Percentiles rank a stretch among this genome's conserved stretches.
Conservation (phyloP, 2,113 vertebrate genomes). For the Atherinomorus stipes region DNA sequence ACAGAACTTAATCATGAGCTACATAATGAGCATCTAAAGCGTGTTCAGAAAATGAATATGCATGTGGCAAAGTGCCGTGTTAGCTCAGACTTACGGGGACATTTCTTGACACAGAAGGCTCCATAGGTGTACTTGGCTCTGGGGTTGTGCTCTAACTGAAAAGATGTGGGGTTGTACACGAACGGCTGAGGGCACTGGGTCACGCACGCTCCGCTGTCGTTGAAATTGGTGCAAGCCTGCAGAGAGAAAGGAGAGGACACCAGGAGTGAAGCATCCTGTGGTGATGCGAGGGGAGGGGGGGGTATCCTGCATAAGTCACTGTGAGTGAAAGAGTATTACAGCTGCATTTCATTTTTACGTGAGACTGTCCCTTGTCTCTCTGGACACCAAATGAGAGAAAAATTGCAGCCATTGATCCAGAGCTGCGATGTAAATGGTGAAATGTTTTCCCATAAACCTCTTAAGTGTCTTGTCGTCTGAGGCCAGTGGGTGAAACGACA, state of each 20-base stretch:
- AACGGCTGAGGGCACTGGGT: slow-evolving; percentile 97
- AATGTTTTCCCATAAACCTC: slow-evolving; percentile 78
- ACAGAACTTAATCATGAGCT: slow-evolving; percentile 29
- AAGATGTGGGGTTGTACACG: slow-evolving; percentile 96
- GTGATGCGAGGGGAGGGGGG: background rate
- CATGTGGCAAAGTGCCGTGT: background rate
- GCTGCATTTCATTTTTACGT: slow-evolving; percentile 69
- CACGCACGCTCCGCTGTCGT: slow-evolving; percentile 96
- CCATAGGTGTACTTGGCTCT: slow-evolving; percentile 97
- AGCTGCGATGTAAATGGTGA: slow-evolving; percentile 66
- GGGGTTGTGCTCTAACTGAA: slow-evolving; percentile 95
- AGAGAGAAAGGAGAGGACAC: slow-evolving; percentile 9
- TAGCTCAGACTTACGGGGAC: slow-evolving; percentile 86
- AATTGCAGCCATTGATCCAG: slow-evolving; percentile 72
- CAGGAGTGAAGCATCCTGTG: background rate
- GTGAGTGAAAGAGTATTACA: slow-evolving; percentile 39
- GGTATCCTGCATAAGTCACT: slow-evolving; percentile 35
- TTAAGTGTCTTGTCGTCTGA: slow-evolving; percentile 64
- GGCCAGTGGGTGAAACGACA: slow-evolving; percentile 40
- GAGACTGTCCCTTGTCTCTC: slow-evolving; percentile 17
- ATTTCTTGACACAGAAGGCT: slow-evolving; percentile 98
- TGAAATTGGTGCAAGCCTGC: slow-evolving; percentile 99
- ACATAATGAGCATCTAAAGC: slow-evolving; percentile 16
- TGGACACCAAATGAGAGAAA: slow-evolving; percentile 55
- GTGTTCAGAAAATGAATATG: background rate